Percentiles rank a stretch among this genome's conserved stretches.
Conservation (phyloP, 2,888 invertebrate species). For the Phoronis australis region DNA sequence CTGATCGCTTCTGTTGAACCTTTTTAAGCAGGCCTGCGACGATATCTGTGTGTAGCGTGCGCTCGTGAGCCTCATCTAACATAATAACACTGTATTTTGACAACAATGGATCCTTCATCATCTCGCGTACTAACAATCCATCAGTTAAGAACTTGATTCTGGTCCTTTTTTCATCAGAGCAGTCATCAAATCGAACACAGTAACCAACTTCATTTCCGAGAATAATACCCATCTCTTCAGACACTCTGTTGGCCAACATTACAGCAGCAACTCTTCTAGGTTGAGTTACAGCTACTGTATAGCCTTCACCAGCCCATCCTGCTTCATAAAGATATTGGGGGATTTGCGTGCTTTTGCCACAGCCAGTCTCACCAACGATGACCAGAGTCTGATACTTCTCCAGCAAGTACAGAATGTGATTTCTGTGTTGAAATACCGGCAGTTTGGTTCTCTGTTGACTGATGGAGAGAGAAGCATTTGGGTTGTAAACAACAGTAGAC, state of each 20-base stretch:
- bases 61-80: constrained; percentile 92
- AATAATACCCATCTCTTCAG: constrained; percentile 75
- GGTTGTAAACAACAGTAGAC: constrained; percentile 60
- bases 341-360: constrained; percentile 90
- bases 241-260: constrained; percentile 78
- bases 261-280: constrained; percentile 87
- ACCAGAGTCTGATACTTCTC: constrained; percentile 87
- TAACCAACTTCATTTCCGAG: constrained; percentile 80
- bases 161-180: constrained; percentile 47
- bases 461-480: constrained; percentile 74
- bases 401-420: constrained; percentile 81
- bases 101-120: constrained; percentile 89
- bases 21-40: constrained; percentile 90
- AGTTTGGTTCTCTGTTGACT: constrained; percentile 77
- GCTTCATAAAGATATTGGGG: constrained; percentile 89
- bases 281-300: constrained; percentile 79
- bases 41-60: constrained; percentile 87
- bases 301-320: constrained; percentile 73
- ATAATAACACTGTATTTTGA: constrained; percentile 79
- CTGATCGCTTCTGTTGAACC: constrained; percentile 74
- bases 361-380: constrained; percentile 84
- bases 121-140: constrained; percentile 87
- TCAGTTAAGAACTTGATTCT: constrained; percentile 79
- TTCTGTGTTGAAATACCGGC: constrained; percentile 77
- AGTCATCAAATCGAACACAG: constrained; percentile 65